Percentiles rank a stretch among this genome's conserved stretches.
Evolutionary conservation across 2,888 invertebrate genomes (phyloP).

Genomic region (Tanytarsus gracilentus): DNA sequence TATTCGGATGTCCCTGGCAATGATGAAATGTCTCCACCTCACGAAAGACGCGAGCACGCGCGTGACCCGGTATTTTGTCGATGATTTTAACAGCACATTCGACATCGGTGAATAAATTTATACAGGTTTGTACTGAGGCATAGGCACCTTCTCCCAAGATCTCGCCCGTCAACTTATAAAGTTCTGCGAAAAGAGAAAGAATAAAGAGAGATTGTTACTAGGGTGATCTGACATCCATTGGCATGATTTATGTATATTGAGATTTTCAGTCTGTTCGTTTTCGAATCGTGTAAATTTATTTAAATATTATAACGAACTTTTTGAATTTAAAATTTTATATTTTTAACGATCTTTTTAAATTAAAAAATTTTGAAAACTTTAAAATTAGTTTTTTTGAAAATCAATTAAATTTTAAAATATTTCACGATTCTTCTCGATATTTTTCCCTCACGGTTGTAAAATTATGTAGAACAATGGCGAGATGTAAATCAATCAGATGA

Average conservation of each 20-base stretch:
- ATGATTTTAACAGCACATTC: constrained; percentile 98
- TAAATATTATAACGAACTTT: too few relatives aligned
- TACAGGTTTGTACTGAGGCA: constrained; percentile 90
- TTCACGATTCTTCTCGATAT: too few relatives aligned
- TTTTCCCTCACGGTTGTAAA: too few relatives aligned
- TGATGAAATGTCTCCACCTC: constrained; percentile 99
- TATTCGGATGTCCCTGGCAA: constrained; percentile 94
- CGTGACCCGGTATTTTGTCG: constrained; percentile 90
- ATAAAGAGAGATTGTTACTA: background rate
- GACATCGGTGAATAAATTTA: constrained; percentile 79
- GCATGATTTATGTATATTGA: constrained; percentile 2
- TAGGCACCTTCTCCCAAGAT: constrained; percentile 94
- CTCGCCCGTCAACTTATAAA: constrained; percentile 91
- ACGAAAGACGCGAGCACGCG: constrained; percentile 85
- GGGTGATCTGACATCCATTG: background rate
- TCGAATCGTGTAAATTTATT: too few relatives aligned
- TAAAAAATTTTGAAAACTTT: too few relatives aligned
- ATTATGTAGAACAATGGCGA: too few relatives aligned
- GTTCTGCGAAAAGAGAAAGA: constrained; percentile 52
- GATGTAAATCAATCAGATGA: background rate
- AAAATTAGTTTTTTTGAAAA: too few relatives aligned
- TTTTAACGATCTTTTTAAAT: too few relatives aligned
- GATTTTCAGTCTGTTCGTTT: too few relatives aligned
- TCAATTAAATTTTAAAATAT: too few relatives aligned
- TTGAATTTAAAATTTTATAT: too few relatives aligned